Evolutionary conservation across 2,797 vertebrate genomes (phyloP).

Genomic region (Silurus aristotelis): DNA sequence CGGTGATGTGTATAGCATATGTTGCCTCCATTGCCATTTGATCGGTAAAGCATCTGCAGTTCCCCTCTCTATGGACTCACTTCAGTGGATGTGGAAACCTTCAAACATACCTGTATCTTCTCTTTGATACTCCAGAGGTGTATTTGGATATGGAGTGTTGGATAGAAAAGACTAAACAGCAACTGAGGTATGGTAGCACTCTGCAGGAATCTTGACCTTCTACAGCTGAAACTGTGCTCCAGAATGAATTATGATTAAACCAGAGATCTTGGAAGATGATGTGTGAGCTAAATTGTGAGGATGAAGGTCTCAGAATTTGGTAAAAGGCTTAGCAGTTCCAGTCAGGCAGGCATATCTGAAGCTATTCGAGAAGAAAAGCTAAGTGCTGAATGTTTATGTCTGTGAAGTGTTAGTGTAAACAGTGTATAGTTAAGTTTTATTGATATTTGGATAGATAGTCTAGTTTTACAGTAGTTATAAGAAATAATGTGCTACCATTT

Average conservation of each 20-base stretch:
- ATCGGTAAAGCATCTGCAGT: slow-evolving; percentile 55
- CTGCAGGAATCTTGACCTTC: slow-evolving; percentile 20
- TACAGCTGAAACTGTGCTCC: slow-evolving; percentile 24
- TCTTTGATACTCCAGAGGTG: slow-evolving; percentile 39
- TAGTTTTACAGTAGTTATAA: neutral
- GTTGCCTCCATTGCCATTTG: slow-evolving; percentile 45
- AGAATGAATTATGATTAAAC: slow-evolving; percentile 30
- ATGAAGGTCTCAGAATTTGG: slow-evolving; percentile 22
- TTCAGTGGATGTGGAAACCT: slow-evolving; percentile 46
- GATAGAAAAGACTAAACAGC: slow-evolving; percentile 35
- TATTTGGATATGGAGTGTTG: slow-evolving; percentile 44
- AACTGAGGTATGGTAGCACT: neutral
- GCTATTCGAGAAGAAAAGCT: neutral
- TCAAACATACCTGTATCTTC: slow-evolving; percentile 42
- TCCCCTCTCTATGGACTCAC: slow-evolving; percentile 49
- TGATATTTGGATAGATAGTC: neutral
- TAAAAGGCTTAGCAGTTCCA: slow-evolving; percentile 5
- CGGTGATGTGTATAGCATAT: slow-evolving; percentile 52
- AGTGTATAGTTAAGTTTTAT: slow-evolving; percentile 13
- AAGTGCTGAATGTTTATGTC: neutral
- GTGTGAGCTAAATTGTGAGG: slow-evolving; percentile 12
- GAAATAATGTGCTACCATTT: neutral
- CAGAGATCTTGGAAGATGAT: slow-evolving; percentile 24
- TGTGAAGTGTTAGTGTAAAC: slow-evolving; percentile 10
- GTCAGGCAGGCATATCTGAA: neutral